Percentiles rank a stretch among this genome's conserved stretches.
These are phyloP conservation scores for Stramonita haemastoma DNA, from an alignment of 2,888 invertebrate species.

Conservation along the genomic window DNA sequence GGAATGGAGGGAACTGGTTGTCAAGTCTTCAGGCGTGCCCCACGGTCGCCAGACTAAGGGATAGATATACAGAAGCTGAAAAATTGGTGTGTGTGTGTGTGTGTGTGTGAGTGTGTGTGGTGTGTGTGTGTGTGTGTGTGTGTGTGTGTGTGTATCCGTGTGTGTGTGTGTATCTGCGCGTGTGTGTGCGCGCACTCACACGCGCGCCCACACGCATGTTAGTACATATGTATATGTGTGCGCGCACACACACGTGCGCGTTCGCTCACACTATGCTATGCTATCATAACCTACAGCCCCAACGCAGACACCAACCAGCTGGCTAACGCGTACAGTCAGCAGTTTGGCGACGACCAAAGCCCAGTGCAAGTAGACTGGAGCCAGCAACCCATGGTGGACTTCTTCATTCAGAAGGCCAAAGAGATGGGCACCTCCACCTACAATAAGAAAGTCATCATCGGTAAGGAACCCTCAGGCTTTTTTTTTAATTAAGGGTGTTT, in stretches of 20 bases:
- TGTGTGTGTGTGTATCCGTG: neutral
- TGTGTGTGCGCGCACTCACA: neutral
- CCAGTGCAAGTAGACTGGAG: neutral
- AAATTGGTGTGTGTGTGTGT: too few relatives aligned
- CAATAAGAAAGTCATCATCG: conserved; percentile 74
- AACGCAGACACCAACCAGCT: neutral
- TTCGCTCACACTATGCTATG: neutral
- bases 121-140: neutral
- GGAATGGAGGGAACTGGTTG: too few relatives aligned
- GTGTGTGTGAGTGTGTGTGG: neutral
- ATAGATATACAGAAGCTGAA: too few relatives aligned
- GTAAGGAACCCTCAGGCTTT: conserved; percentile 52
- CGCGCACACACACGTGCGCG: neutral
- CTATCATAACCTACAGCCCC: neutral
- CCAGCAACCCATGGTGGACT: conserved; percentile 34
- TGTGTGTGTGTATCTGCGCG: neutral
- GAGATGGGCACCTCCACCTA: conserved; percentile 70
- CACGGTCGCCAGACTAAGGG: too few relatives aligned
- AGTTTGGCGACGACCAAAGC: conserved; percentile 23
- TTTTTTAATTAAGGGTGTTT: too few relatives aligned
- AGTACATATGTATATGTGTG: neutral
- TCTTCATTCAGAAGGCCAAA: conserved; percentile 54
- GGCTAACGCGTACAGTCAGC: neutral
- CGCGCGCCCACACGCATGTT: neutral
- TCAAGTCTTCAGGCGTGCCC: too few relatives aligned